Percentiles rank a stretch among this genome's conserved stretches.
Conservation (phyloP, 2,888 invertebrate species). For the Oligia strigilis region DNA sequence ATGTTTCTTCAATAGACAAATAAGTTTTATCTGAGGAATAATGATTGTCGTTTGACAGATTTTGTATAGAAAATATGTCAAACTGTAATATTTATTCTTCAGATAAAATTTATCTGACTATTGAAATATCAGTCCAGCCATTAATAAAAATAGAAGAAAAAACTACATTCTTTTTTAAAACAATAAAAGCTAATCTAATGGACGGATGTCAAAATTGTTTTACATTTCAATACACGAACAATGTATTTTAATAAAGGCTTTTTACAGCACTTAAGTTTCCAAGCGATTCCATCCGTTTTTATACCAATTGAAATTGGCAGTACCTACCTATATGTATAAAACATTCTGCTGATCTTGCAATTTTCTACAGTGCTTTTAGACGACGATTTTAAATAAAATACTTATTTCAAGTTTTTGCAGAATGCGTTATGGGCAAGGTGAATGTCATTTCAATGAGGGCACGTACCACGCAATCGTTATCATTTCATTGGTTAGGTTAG, state of each 20-base stretch:
- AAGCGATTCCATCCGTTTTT: neutral
- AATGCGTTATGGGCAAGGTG: slow-evolving; percentile 34
- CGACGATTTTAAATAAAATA: slow-evolving; percentile 46
- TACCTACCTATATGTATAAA: neutral
- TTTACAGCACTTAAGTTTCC: neutral
- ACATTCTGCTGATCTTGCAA: slow-evolving; percentile 5
- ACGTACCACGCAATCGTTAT: neutral
- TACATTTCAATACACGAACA: neutral
- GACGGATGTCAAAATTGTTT: neutral
- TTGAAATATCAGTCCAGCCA: too few species aligned
- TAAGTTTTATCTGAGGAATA: too few species aligned
- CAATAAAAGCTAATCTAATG: neutral
- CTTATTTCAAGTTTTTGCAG: slow-evolving; percentile 40
- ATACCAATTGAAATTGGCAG: neutral
- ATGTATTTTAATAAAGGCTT: neutral
- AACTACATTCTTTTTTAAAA: neutral
- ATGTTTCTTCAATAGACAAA: too few species aligned
- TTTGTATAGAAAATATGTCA: too few species aligned
- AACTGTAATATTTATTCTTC: too few species aligned
- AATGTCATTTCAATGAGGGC: slow-evolving; percentile 18
- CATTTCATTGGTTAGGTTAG: too few species aligned
- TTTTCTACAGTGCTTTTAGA: slow-evolving; percentile 18
- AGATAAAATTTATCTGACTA: too few species aligned
- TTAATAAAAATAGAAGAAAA: neutral
- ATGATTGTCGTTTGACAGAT: too few species aligned